Evolutionary conservation across 2,888 invertebrate genomes (phyloP).

Genomic region (Bimastos eiseni): DNA sequence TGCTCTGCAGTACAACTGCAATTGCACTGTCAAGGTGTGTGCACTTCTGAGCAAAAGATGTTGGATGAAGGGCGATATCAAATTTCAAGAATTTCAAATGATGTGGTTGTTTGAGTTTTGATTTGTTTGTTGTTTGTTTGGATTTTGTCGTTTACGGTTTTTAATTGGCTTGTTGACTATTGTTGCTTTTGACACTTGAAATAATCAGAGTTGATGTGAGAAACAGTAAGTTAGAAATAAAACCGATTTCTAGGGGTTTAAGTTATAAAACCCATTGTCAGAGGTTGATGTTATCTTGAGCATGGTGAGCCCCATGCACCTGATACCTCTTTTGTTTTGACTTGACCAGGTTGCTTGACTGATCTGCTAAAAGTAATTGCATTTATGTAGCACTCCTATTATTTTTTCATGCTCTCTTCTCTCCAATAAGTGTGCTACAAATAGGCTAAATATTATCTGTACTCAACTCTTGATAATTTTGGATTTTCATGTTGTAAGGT

Average conservation of each 20-base stretch:
- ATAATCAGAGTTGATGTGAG: not conserved
- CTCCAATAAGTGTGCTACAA: not conserved
- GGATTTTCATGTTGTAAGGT: not conserved
- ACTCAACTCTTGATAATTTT: not conserved
- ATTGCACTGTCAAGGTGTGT: too few species aligned
- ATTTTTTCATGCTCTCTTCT: not conserved
- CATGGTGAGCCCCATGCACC: not conserved
- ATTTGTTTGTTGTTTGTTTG: not conserved
- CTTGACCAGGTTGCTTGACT: too few species aligned
- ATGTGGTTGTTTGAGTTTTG: not conserved
- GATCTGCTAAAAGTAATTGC: not conserved
- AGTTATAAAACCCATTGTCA: not conserved
- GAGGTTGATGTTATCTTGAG: not conserved
- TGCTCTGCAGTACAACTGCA: too few species aligned
- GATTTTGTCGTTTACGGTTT: not conserved
- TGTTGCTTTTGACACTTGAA: not conserved
- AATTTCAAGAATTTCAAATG: too few species aligned
- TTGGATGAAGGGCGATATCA: too few species aligned
- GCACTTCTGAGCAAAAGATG: too few species aligned
- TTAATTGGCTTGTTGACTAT: not conserved
- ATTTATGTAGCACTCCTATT: not conserved
- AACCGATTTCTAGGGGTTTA: not conserved
- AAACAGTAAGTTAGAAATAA: not conserved
- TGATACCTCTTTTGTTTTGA: too few species aligned
- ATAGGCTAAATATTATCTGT: not conserved